These are phyloP conservation scores for Orthosia incerta DNA, from an alignment of 2,888 invertebrate species.

Conservation along the genomic window DNA sequence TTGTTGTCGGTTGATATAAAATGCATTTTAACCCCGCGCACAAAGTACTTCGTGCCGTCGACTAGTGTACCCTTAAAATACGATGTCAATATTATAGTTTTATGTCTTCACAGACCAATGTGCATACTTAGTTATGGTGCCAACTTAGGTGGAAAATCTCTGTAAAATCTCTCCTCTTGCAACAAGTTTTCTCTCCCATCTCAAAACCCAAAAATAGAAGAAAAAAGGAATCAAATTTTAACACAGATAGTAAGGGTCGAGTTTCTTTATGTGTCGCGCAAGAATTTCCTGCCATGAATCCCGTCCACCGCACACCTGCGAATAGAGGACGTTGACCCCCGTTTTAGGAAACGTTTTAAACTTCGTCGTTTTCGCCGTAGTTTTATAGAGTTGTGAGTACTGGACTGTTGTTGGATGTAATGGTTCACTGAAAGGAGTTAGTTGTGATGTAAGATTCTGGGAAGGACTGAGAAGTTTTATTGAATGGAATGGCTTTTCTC, in stretches of 20 bases:
- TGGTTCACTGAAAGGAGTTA: not conserved
- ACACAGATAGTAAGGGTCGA: conserved; percentile 66
- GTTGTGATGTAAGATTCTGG: not conserved
- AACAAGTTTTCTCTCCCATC: no score
- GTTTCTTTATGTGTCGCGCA: conserved; percentile 71
- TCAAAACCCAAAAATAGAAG: not conserved
- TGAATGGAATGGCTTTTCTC: not conserved
- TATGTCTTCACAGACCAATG: not conserved
- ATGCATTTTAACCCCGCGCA: no score
- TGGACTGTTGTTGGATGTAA: conserved; percentile 12
- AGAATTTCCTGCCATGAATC: conserved; percentile 73
- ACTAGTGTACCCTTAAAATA: not conserved
- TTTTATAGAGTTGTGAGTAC: conserved; percentile 36
- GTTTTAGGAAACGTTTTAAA: conserved; percentile 66
- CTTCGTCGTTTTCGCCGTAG: conserved; percentile 48
- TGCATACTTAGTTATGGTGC: not conserved
- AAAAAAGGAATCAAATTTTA: not conserved
- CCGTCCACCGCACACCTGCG: conserved; percentile 72
- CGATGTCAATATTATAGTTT: not conserved
- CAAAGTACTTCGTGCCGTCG: no score
- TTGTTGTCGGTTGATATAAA: no score
- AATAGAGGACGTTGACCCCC: conserved; percentile 63
- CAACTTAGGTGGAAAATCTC: not conserved
- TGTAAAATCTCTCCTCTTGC: not conserved
- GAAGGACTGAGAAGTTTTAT: not conserved